Conservation (phyloP, 2,888 invertebrate genomes). For the Lepetodrilus schrolli region DNA sequence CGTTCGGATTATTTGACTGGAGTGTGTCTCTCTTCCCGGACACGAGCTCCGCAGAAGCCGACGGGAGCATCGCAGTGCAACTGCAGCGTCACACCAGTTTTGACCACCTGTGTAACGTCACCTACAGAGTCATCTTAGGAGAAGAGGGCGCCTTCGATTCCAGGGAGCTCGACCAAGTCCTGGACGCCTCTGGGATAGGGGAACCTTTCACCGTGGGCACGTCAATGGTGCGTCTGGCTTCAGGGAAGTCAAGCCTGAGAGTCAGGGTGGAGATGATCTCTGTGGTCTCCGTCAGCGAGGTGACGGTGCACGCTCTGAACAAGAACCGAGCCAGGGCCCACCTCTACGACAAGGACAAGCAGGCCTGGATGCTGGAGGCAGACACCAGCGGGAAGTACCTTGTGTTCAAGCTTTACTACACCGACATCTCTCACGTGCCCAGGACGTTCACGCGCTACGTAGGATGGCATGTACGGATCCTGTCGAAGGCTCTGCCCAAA, state of each 20-base stretch:
- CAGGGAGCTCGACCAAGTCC: conserved; percentile 64
- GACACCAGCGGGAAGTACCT: conserved; percentile 86
- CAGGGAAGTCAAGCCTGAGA: conserved; percentile 76
- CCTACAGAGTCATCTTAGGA: conserved; percentile 80
- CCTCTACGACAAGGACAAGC: conserved; percentile 87
- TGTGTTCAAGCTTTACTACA: conserved; percentile 81
- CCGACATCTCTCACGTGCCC: conserved; percentile 81
- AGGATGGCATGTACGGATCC: conserved; percentile 54
- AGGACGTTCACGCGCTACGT: conserved; percentile 82
- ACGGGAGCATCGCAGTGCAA: conserved; percentile 73
- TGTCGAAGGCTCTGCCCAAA: conserved; percentile 37
- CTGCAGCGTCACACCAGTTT: conserved; percentile 86
- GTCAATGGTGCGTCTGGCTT: conserved; percentile 58
- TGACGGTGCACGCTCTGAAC: conserved; percentile 72
- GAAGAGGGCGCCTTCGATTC: conserved; percentile 68
- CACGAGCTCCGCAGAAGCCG: conserved; percentile 61
- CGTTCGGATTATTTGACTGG: conserved; percentile 89
- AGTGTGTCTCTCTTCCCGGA: conserved; percentile 78
- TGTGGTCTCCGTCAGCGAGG: conserved; percentile 83
- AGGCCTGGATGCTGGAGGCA: conserved; percentile 86
- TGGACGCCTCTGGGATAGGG: conserved; percentile 67
- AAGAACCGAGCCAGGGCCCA: conserved; percentile 70
- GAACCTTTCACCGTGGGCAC: conserved; percentile 64
- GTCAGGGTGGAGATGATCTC: conserved; percentile 84
- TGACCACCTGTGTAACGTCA: conserved; percentile 85